A percentile compares a stretch with the other conserved stretches of the same genome.
These are phyloP conservation scores for Mobula hypostoma DNA, from an alignment of 2,113 vertebrate species.

Conservation along the genomic window DNA sequence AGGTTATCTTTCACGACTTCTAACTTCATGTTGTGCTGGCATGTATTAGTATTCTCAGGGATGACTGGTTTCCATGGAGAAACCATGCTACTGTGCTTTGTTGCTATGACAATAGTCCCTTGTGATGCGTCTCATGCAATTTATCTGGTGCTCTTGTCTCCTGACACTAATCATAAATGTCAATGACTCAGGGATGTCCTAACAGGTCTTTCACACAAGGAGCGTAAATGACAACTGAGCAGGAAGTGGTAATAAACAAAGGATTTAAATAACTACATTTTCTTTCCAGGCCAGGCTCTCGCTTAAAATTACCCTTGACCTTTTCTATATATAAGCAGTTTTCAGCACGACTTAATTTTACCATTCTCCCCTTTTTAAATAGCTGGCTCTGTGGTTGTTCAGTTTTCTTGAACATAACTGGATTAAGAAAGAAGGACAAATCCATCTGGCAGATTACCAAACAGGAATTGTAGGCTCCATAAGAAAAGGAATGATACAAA, in stretches of 20 bases:
- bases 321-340: neutral
- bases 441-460: constrained; percentile 4
- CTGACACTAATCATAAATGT: constrained; percentile 41
- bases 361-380: neutral
- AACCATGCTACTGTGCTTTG: constrained; percentile 43
- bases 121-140: constrained; percentile 42
- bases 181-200: constrained; percentile 38
- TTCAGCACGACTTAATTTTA: neutral
- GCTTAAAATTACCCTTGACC: neutral
- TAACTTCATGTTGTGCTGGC: constrained; percentile 18
- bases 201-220: neutral
- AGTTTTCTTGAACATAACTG: neutral
- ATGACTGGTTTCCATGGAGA: constrained; percentile 45
- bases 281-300: neutral
- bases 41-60: constrained; percentile 40
- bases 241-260: neutral
- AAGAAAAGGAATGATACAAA: neutral
- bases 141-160: constrained; percentile 38
- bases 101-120: constrained; percentile 44
- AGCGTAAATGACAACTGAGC: neutral
- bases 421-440: neutral
- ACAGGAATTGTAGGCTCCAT: neutral
- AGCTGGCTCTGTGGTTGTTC: neutral
- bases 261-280: neutral
- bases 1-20: neutral